Base-by-base conservation (phyloP, 2,888 invertebrate species). In the Lysandra bellargus region DNA sequence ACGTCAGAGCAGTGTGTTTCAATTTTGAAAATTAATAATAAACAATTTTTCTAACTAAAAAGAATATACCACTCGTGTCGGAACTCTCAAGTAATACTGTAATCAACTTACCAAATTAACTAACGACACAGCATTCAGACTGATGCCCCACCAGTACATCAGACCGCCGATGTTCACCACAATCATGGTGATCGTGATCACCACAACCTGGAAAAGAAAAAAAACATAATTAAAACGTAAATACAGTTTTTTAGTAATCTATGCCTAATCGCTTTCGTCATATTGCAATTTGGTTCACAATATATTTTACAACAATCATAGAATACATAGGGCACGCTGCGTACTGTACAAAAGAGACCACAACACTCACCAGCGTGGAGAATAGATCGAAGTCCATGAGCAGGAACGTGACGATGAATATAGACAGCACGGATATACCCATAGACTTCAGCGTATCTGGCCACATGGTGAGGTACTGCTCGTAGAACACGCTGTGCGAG, bases 391-490 rank as follows among this genome's bases (percentile, higher is more conserved):
- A 96, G 40, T 99, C 99, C 96, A 99, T 98, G 82, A 99, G 91
- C 23, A 98, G 85, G 92, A 98, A 98, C 0, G 98, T 98, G 7
- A 99, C 99, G 49, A 98, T 95, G 90, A 99, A 99, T 82, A 99
- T 99, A n/a, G 99, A 98, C 2, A 96, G 92, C 80, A 99, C 95
- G 23, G 99, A 99, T 80, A 99, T 97, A 23, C 97, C 97, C 91
- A 99, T 95, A 85, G 98, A 98, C 87, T 97, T 96, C 57, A 98
- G 89, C 0, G 99, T 98, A 86, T 99, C 98, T 0, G 97, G 95
- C 97, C 99, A 98, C 96, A 99, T 98, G 9, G 98, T 98, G 83
- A 99, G 94, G 91, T 99, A 99, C 93, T 99, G 99, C 89, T 99
- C 99, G 89, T 99, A 99, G 94, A 98, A 99, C 44, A 99, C 99